A percentile compares a stretch with the other conserved stretches of the same genome.
These are phyloP conservation scores for Catharus ustulatus DNA, from an alignment of 2,797 vertebrate genomes.

Conservation along the genomic window DNA sequence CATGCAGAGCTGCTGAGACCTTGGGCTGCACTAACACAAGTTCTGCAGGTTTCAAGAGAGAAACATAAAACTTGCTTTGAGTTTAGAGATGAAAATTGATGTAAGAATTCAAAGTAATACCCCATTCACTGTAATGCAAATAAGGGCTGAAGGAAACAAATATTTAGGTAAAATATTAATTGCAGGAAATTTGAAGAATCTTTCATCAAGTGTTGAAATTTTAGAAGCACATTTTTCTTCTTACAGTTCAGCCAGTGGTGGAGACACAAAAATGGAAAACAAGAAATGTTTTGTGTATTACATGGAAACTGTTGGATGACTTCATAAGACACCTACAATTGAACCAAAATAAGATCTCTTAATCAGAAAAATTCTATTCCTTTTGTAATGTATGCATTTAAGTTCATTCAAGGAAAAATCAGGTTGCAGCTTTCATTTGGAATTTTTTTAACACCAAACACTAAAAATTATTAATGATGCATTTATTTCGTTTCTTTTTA, in stretches of 20 bases:
- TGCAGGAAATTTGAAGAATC: not conserved
- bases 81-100: not conserved
- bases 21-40: not conserved
- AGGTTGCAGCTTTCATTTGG: not conserved
- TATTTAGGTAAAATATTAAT: not conserved
- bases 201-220: not conserved
- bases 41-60: not conserved
- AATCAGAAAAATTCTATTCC: not conserved
- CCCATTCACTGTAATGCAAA: not conserved
- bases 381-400: not conserved
- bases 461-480: not conserved
- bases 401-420: not conserved
- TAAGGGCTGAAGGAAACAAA: not conserved
- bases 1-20: not conserved
- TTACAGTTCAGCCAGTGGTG: not conserved
- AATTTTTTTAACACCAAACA: not conserved
- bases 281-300: not conserved
- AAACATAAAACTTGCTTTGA: not conserved
- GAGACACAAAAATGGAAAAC: not conserved
- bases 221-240: not conserved
- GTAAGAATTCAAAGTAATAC: not conserved
- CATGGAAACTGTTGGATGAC: not conserved
- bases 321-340: not conserved
- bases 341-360: not conserved
- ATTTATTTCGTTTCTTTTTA: not conserved